Percentiles rank a stretch among this genome's conserved stretches.
These are phyloP conservation scores for Heliothis peltigera DNA, from an alignment of 2,888 invertebrate species.

Conservation along the genomic window DNA sequence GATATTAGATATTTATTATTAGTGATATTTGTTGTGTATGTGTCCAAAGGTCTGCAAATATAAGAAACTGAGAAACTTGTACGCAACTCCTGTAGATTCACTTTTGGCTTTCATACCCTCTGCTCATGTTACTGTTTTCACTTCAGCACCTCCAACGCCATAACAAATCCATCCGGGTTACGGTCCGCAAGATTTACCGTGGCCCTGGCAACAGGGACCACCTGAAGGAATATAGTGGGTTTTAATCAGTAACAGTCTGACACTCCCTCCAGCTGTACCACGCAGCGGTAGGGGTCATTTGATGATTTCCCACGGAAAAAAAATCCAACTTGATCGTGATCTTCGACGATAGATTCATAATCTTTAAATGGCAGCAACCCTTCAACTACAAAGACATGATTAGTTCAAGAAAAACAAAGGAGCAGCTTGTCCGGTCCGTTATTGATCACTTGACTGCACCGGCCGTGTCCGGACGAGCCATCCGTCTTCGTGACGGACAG, in stretches of 20 bases:
- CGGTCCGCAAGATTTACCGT: no score
- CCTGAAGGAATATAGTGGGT: no score
- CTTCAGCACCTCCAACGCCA: not conserved
- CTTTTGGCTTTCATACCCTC: not conserved
- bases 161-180: no score
- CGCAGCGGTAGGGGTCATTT: no score
- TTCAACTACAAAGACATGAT: constrained; percentile 30
- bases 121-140: not conserved
- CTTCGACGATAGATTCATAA: not conserved
- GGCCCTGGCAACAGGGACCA: no score
- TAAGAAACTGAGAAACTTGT: not conserved
- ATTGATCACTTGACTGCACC: constrained; percentile 45
- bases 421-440: constrained; percentile 32
- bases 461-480: constrained; percentile 35
- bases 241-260: no score
- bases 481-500: constrained; percentile 57
- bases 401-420: constrained; percentile 33
- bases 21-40: not conserved
- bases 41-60: not conserved
- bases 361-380: constrained; percentile 16
- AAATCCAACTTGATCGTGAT: constrained; percentile 12
- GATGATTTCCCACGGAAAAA: no score
- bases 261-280: no score
- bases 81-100: not conserved
- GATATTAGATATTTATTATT: no score